Percentiles rank a stretch among this genome's conserved stretches.
These are phyloP conservation scores for Sardinella longiceps DNA, from an alignment of 2,797 vertebrate species.

Conservation along the genomic window DNA sequence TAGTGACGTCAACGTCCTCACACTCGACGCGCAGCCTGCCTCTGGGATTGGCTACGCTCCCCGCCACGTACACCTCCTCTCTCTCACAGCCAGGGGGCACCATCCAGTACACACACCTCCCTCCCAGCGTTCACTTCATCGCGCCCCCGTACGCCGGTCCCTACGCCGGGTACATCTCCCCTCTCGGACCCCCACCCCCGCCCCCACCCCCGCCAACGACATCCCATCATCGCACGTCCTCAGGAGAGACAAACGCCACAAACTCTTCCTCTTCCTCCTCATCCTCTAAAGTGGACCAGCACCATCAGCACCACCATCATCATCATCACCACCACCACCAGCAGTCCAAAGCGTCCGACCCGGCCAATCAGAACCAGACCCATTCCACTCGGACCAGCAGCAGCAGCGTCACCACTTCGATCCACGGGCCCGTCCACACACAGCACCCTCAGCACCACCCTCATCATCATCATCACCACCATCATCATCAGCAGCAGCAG, in stretches of 20 bases:
- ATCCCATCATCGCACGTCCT: slow-evolving; percentile 71
- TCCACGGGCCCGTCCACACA: slow-evolving; percentile 72
- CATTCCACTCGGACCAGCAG: slow-evolving; percentile 77
- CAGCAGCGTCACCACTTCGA: slow-evolving; percentile 75
- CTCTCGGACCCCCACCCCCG: slow-evolving; percentile 87
- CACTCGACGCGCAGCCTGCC: slow-evolving; percentile 64
- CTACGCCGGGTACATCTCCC: slow-evolving; percentile 90
- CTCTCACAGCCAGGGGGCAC: slow-evolving; percentile 82
- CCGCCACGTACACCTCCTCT: slow-evolving; percentile 84
- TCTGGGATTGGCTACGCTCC: slow-evolving; percentile 79
- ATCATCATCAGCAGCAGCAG: too few species aligned
- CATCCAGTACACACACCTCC: slow-evolving; percentile 91
- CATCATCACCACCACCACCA: slow-evolving; percentile 49
- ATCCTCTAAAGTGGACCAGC: slow-evolving; percentile 82
- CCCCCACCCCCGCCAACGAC: slow-evolving; percentile 79
- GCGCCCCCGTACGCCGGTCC: slow-evolving; percentile 85
- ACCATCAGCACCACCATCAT: slow-evolving; percentile 58
- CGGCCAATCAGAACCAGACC: slow-evolving; percentile 30
- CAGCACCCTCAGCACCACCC: slow-evolving; percentile 70
- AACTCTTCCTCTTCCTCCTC: slow-evolving; percentile 83
- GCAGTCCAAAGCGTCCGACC: slow-evolving; percentile 48
- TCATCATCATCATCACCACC: too few species aligned
- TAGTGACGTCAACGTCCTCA: slow-evolving; percentile 4
- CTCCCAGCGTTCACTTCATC: slow-evolving; percentile 92
- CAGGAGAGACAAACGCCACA: slow-evolving; percentile 75